Base-by-base conservation (phyloP, 2,888 invertebrate genomes). In the Sphecodes monilicornis region DNA sequence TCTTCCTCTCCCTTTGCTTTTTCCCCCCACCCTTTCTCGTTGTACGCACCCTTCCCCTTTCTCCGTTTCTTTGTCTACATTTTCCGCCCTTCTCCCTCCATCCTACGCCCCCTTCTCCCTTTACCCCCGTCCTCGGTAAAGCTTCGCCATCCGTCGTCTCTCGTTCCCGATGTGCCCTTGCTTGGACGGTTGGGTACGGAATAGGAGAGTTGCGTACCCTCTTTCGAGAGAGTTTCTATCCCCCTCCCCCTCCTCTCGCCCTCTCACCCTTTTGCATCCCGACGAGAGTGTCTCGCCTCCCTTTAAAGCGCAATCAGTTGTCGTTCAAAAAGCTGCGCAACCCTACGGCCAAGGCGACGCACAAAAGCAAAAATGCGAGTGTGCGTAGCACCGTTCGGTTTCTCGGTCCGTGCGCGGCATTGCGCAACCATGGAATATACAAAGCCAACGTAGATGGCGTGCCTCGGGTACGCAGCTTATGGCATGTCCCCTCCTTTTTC, bases 381-480 rank as follows among this genome's bases (percentile, higher is more conserved):
- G 78, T 66, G 70, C 75, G 80, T 32, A 46, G 54, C 39, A 69
- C 71, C 60, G 74, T 75, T 80, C 80, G 64, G 79, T 68, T 78
- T 84, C 86, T 83, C 77, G 82, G 66, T 79, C 50, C 66, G 75
- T 75, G 77, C 76, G 80, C 72, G 74, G 60, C 74, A 83, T 80
- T 80, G 82, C 88, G 88, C 84, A 87, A 84, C 84, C 88, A 85
- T 90, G 87, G 84, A 88, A 88, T 78, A 84, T 66, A 86, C 90
- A 82, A 76, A 86, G 87, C 60, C 79, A 64, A 82, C 81, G 76
- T 89, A 89, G 90, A 90, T 89, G 89, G 90, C 89, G 89, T 88
- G 82, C 85, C 82, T 39, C 80, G 85, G 82, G 74, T 80, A 86
- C 80, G 80, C 84, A 74, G 82, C 76, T 79, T 82, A 80, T 78